These are phyloP conservation scores for Euproctis similis DNA, from an alignment of 2,888 invertebrate genomes.

Conservation along the genomic window DNA sequence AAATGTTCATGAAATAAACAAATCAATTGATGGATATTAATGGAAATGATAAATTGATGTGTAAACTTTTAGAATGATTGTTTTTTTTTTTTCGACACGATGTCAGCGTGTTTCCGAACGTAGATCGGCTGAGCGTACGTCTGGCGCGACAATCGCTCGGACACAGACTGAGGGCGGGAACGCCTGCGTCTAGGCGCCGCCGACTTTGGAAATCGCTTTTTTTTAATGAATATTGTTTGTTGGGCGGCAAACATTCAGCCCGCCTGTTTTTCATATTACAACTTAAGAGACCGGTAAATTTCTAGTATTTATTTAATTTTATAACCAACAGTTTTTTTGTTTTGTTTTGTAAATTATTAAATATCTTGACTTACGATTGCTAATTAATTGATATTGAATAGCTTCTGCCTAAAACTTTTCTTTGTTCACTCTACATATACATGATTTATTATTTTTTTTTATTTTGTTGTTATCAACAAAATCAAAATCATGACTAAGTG, in stretches of 20 bases:
- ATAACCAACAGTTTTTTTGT: neutral
- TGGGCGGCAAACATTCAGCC: conserved; percentile 31
- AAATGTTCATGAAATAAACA: conserved; percentile 17
- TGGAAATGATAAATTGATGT: conserved; percentile 8
- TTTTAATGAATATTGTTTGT: conserved; percentile 25
- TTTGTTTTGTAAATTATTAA: neutral
- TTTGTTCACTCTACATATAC: too few species aligned
- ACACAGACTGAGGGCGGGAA: conserved; percentile 46
- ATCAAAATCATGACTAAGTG: too few species aligned
- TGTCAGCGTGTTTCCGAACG: conserved; percentile 22
- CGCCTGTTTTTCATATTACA: conserved; percentile 21
- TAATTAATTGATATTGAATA: too few species aligned
- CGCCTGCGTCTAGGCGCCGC: conserved; percentile 34
- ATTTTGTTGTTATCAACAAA: too few species aligned
- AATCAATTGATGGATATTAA: conserved; percentile 10
- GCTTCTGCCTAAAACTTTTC: too few species aligned
- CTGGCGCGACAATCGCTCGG: conserved; percentile 27
- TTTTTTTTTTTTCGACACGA: conserved; percentile 33
- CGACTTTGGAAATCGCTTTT: conserved; percentile 27
- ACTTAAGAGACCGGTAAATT: conserved; percentile 8
- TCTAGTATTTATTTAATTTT: conserved; percentile 9
- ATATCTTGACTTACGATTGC: too few species aligned
- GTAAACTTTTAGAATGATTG: conserved; percentile 16
- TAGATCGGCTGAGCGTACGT: conserved; percentile 28
- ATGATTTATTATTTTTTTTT: too few species aligned